Conservation (phyloP, 2,797 vertebrate genomes). For the Clarias laeviceps region DNA sequence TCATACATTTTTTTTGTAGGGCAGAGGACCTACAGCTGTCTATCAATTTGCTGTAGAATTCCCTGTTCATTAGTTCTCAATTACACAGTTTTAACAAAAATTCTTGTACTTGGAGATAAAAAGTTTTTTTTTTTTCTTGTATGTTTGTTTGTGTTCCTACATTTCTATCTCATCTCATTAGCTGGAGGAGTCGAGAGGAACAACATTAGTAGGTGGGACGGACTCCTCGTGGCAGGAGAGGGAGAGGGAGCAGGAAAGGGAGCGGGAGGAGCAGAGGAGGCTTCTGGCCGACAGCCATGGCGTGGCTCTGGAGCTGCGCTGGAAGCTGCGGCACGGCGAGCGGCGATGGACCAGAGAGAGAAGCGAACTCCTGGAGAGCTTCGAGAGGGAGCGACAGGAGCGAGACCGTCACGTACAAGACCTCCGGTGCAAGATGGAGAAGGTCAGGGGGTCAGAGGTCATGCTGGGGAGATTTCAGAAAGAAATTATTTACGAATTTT, state of each 20-base stretch:
- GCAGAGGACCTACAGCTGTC: neutral
- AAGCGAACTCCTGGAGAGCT: slow-evolving; percentile 83
- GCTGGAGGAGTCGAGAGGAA: slow-evolving; percentile 72
- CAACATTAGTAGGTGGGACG: slow-evolving; percentile 56
- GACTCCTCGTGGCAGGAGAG: slow-evolving; percentile 71
- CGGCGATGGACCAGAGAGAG: slow-evolving; percentile 89
- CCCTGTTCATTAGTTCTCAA: neutral
- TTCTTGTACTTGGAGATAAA: neutral
- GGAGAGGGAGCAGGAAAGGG: slow-evolving; percentile 74
- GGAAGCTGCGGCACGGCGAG: slow-evolving; percentile 91
- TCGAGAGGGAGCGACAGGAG: slow-evolving; percentile 83
- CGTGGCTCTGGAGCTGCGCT: slow-evolving; percentile 87
- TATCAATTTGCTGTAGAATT: neutral
- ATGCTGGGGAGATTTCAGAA: neutral
- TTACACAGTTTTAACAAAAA: neutral
- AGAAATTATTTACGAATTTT: neutral
- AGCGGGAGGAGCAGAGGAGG: slow-evolving; percentile 85
- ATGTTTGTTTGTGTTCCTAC: neutral
- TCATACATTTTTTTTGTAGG: neutral
- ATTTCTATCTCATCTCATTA: slow-evolving; percentile 43
- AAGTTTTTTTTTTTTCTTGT: neutral
- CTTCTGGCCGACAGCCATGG: slow-evolving; percentile 88
- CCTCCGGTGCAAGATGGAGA: slow-evolving; percentile 82
- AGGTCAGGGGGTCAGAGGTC: slow-evolving; percentile 69
- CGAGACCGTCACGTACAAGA: slow-evolving; percentile 87